Percentiles rank a stretch among this genome's conserved stretches.
These are phyloP conservation scores for Leptopilina syphax DNA, from an alignment of 2,888 invertebrate species.

Conservation along the genomic window DNA sequence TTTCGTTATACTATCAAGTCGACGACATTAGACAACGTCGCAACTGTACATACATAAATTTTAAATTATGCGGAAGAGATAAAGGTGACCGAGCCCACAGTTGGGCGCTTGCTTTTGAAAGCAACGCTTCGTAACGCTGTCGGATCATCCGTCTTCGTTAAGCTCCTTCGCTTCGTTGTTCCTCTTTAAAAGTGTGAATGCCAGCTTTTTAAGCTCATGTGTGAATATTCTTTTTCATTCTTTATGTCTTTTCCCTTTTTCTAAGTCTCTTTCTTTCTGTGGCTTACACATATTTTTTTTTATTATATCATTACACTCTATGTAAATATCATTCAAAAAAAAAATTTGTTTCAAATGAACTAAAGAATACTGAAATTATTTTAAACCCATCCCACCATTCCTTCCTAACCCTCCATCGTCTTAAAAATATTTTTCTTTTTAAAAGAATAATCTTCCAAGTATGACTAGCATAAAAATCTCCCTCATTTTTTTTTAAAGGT, in stretches of 20 bases:
- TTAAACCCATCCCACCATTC: no score
- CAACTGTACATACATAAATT: conserved; percentile 61
- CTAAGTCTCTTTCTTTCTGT: background rate
- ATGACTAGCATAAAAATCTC: no score
- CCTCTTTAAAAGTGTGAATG: conserved; percentile 40
- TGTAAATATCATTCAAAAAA: no score
- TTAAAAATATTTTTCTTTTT: no score
- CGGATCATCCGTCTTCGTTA: conserved; percentile 65
- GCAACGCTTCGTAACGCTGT: conserved; percentile 53
- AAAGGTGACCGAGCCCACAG: conserved; percentile 60
- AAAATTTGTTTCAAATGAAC: no score
- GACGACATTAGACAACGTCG: conserved; percentile 52
- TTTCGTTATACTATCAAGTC: conserved; percentile 56
- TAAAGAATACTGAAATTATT: no score
- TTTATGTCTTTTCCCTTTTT: background rate
- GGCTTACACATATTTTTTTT: background rate
- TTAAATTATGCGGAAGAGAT: conserved; percentile 71
- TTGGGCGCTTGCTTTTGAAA: conserved; percentile 54
- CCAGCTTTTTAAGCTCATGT: background rate
- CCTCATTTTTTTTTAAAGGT: background rate
- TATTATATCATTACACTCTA: no score
- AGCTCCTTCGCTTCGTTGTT: conserved; percentile 45
- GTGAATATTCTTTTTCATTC: conserved; percentile 4
- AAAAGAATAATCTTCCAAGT: no score
- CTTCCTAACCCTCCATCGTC: no score